Conservation (phyloP, 2,797 vertebrate genomes). For the Cossypha dichroa region DNA sequence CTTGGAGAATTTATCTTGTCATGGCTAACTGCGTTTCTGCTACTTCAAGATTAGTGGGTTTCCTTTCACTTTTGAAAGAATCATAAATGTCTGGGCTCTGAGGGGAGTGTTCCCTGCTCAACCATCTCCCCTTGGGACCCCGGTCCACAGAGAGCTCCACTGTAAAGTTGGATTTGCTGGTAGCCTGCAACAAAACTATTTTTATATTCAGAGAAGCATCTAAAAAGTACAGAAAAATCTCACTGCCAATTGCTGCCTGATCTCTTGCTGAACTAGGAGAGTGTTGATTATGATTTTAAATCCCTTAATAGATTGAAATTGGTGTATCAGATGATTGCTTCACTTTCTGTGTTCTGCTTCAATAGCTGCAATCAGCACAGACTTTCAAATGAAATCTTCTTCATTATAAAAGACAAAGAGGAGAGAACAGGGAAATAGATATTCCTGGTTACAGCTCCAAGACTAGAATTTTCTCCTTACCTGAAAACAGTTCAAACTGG, state of each 20-base stretch:
- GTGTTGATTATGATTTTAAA: slow-evolving; percentile 23
- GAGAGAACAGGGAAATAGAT: not conserved
- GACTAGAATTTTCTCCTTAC: not conserved
- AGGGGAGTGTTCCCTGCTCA: not conserved
- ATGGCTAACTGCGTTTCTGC: not conserved
- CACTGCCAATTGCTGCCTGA: not conserved
- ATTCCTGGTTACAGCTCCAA: not conserved
- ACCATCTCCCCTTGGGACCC: not conserved
- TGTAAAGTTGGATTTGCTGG: not conserved
- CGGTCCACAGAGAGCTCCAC: rapidly evolving
- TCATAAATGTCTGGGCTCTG: too few relatives aligned
- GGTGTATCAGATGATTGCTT: not conserved
- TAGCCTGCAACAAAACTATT: not conserved
- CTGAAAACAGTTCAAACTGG: not conserved
- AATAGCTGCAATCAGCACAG: slow-evolving; percentile 36
- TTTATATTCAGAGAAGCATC: not conserved
- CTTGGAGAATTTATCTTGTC: not conserved
- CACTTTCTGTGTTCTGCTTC: not conserved
- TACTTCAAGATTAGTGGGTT: not conserved
- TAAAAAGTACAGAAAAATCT: not conserved
- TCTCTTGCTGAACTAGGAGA: not conserved
- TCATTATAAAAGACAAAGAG: slow-evolving; percentile 27
- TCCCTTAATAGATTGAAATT: not conserved
- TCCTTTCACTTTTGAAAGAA: not conserved
- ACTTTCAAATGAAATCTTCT: slow-evolving; percentile 1